Evolutionary conservation across 2,797 vertebrate species (phyloP), one percentile per base, ranked within the genome.

Genomic region (Chaetophractus vellerosus): DNA sequence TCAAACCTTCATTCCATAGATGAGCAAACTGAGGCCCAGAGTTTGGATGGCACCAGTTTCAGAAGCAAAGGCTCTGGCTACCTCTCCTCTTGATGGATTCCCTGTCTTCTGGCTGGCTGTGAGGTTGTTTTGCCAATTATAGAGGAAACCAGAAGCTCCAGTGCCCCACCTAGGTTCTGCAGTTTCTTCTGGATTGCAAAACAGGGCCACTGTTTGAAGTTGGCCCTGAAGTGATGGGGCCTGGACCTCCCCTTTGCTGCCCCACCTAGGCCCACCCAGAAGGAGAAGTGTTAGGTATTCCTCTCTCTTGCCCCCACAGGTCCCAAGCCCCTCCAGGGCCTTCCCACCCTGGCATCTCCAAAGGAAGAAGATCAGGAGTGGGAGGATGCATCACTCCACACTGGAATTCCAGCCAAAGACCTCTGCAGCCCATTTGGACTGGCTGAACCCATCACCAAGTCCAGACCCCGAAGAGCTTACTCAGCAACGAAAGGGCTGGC

Each of bases 131-230:
- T 48, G 78, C 59, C 16, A 41, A 7, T 81, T 61, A 31, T 24
- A 82, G 16, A 52, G 63, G 66, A 92, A 90, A 75, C 57, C 63
- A 75, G 79, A 38, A 36, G n/a, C 33, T 69, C 21, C 16, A 16
- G 41, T 63, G 31, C 24, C 28, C 50, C 45, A 52, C 50, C 74
- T 74, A 23, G 12, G 38, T 90, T 92, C 88, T 90, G 84, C 82
- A 86, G 38, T 83, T n/a, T 50, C 38, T 84, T 82, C 79, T 50
- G 36, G 86, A 90, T 76, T 96, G 87, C 76, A 66, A 84, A 94
- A 95, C 57, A 18, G 36, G n/a, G 33, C 31, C 38, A n/a, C 52
- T 23, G 31, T 52, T 16, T 4, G 72, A n/a, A 14, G 66, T 4
- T 68, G 66, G 90, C 87, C 16, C 14, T 0, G 24, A 41, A 45